Base-by-base conservation (phyloP, 2,888 invertebrate genomes). In the Venusia cambrica region DNA sequence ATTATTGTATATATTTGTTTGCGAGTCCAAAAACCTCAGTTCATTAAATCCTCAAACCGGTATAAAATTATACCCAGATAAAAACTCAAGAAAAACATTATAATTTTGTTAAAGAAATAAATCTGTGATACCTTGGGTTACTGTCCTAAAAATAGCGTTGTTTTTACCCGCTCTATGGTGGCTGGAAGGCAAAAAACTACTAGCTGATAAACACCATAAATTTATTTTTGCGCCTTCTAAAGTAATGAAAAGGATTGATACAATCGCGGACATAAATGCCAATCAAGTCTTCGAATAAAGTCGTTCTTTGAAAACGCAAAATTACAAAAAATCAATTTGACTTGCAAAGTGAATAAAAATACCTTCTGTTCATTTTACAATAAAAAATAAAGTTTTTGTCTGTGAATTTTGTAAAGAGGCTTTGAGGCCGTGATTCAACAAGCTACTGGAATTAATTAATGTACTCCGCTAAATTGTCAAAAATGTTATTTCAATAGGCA, bases 141-240 rank as follows among this genome's bases (percentile, higher is more conserved):
- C 34, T 40, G 30, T 31, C 39, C 22, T 40, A 40, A 31, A 34
- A 40, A 40, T 35, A 40, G 19, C 12, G 18, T 3, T 20, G 30
- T 31, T 39, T 33, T 27, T 26, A 20, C 38, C 8, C 10, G 25
- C 20, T 38, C 14, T 36, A 16, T 17, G 35, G 21, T 5, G 9
- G 41, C 46, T 44, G 11, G 18, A 15, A 37, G 43, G 46, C 33
- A 37, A 31, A 26, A 21, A 28, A 25, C 31, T 26, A 13, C 8
- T 29, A 19, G 12, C 34, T 41, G 46, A 30, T 43, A 21, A 16
- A 26, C 14, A 24, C 5, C 34, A 43, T 38, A 42, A 31, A 47
- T 38, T 29, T 38, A 30, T 39, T 38, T 43, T 36, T 48, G 27
- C 37, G 42, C 48, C 39, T 45, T 42, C 35, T 42, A 37, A 40